A percentile compares a stretch with the other conserved stretches of the same genome.
Evolutionary conservation across 2,888 invertebrate genomes (phyloP).

Genomic region (Chrysomela aeneicollis): DNA sequence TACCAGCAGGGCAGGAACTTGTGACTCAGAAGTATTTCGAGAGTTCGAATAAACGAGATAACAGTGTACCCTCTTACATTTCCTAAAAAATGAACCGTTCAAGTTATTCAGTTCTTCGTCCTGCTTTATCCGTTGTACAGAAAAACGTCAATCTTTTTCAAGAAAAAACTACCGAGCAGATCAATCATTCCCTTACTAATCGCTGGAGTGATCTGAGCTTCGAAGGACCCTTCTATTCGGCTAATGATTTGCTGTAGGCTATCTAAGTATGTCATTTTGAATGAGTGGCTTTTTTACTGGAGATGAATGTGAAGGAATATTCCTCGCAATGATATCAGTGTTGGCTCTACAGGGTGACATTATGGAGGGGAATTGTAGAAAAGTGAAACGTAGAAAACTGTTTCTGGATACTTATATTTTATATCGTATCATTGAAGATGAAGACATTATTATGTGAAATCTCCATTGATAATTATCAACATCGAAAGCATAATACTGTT

Average conservation of each 20-base stretch:
- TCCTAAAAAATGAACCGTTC: neutral
- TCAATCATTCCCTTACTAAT: constrained; percentile 47
- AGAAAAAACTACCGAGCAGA: constrained; percentile 29
- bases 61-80: too few species aligned
- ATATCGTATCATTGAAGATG: too few species aligned
- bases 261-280: constrained; percentile 43
- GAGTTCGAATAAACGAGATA: too few species aligned
- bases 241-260: constrained; percentile 47
- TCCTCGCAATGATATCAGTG: neutral
- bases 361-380: too few species aligned
- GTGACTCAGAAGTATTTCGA: too few species aligned
- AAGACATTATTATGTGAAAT: too few species aligned
- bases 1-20: too few species aligned
- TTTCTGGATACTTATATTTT: too few species aligned
- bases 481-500: too few species aligned
- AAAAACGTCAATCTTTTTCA: constrained; percentile 18
- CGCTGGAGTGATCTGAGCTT: constrained; percentile 44
- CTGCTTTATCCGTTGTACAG: constrained; percentile 21
- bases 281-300: constrained; percentile 36
- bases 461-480: too few species aligned
- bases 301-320: constrained; percentile 21
- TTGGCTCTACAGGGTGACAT: too few species aligned
- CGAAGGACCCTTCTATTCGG: constrained; percentile 44
- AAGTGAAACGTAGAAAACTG: too few species aligned
- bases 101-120: neutral